A percentile compares a stretch with the other conserved stretches of the same genome.
These are phyloP conservation scores for Manis crassicaudata DNA, from an alignment of 2,797 vertebrate species.

Conservation along the genomic window DNA sequence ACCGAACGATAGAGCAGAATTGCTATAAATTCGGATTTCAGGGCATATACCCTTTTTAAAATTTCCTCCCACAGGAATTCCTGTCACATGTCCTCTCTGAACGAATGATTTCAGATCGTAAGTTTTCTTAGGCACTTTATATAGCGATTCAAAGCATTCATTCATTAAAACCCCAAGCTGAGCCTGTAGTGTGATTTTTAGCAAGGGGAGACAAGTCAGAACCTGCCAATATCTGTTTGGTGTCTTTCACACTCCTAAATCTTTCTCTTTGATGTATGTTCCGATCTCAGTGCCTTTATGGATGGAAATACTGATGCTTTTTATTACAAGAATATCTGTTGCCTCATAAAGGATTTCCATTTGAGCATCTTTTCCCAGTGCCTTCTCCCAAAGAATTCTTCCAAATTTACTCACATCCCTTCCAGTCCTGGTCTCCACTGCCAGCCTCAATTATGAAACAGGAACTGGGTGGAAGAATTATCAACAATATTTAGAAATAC, in stretches of 20 bases:
- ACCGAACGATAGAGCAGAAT: neutral
- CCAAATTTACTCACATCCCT: neutral
- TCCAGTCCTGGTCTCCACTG: neutral
- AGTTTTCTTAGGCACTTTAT: neutral
- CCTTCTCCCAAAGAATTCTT: neutral
- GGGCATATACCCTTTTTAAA: neutral
- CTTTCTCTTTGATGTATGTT: neutral
- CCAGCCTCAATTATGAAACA: neutral
- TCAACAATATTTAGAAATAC: neutral
- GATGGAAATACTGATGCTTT: neutral
- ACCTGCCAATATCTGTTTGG: neutral
- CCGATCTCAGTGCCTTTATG: neutral
- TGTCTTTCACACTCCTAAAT: neutral
- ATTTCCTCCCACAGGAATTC: neutral
- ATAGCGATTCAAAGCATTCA: neutral
- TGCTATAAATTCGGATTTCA: neutral
- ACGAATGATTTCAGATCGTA: neutral
- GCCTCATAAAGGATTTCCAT: conserved; percentile 1
- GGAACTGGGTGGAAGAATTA: neutral
- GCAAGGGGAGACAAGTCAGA: neutral
- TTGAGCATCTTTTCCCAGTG: neutral
- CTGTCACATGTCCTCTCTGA: neutral
- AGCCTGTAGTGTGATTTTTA: neutral
- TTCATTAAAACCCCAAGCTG: neutral
- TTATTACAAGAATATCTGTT: neutral